Conservation (phyloP, 2,888 invertebrate species). For the Yponomeuta malinellus region DNA sequence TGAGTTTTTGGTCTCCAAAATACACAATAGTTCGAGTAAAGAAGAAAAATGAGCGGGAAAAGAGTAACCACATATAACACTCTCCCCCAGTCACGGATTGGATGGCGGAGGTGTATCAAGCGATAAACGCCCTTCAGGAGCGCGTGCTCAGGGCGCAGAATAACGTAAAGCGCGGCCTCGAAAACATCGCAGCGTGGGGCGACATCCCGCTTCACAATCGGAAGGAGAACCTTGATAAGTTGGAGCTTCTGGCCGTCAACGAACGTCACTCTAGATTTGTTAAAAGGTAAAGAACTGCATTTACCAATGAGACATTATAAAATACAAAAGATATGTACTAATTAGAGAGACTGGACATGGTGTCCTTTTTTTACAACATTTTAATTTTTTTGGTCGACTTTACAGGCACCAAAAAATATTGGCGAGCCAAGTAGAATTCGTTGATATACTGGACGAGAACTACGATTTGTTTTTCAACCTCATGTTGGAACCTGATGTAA, state of each 20-base stretch:
- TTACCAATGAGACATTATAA: not conserved
- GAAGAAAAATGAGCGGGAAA: too few relatives aligned
- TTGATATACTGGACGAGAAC: slow-evolving; percentile 77
- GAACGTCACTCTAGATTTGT: slow-evolving; percentile 73
- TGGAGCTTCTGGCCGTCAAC: slow-evolving; percentile 71
- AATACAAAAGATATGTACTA: not conserved
- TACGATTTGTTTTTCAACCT: slow-evolving; percentile 82
- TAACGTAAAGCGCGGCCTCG: slow-evolving; percentile 76
- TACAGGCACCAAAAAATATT: slow-evolving; percentile 55
- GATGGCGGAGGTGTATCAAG: slow-evolving; percentile 80
- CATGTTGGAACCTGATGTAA: slow-evolving; percentile 24
- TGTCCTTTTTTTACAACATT: too few relatives aligned
- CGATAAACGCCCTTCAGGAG: slow-evolving; percentile 82
- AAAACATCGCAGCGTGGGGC: slow-evolving; percentile 82
- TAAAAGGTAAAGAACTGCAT: slow-evolving; percentile 58
- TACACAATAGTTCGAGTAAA: too few relatives aligned
- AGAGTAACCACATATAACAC: not conserved
- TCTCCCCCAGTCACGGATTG: slow-evolving; percentile 75
- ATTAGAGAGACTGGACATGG: too few relatives aligned
- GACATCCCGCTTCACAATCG: slow-evolving; percentile 84
- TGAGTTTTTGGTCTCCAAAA: too few relatives aligned
- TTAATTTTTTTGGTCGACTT: slow-evolving; percentile 14
- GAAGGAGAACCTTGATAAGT: slow-evolving; percentile 63
- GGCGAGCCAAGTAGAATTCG: slow-evolving; percentile 73
- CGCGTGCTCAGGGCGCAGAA: slow-evolving; percentile 80